A percentile compares a stretch with the other conserved stretches of the same genome.
Conservation (phyloP, 2,888 invertebrate species). For the Stomorhina lunata region DNA sequence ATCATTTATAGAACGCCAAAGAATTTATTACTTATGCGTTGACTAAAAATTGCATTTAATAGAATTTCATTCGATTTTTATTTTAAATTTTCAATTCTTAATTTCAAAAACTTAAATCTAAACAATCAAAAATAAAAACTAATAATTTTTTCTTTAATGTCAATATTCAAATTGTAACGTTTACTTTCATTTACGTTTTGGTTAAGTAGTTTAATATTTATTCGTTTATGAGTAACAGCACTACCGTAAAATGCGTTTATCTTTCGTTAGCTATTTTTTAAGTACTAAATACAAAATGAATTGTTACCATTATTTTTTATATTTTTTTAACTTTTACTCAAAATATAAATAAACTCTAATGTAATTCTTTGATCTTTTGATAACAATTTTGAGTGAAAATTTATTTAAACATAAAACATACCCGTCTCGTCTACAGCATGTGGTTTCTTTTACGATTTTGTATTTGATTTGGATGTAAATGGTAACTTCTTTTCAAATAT, state of each 20-base stretch:
- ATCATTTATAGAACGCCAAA: not conserved
- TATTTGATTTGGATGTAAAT: not conserved
- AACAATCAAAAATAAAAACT: not conserved
- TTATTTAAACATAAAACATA: too few relatives aligned
- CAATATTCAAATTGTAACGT: slow-evolving; percentile 25
- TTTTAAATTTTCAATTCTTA: not conserved
- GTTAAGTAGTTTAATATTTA: not conserved
- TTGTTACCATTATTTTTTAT: slow-evolving; percentile 67
- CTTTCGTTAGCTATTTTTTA: slow-evolving; percentile 51
- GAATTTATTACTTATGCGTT: slow-evolving; percentile 10
- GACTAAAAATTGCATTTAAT: too few relatives aligned
- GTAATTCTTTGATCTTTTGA: slow-evolving; percentile 20
- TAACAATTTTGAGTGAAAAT: slow-evolving; percentile 34
- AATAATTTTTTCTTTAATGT: not conserved
- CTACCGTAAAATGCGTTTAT: slow-evolving; percentile 41
- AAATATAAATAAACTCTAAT: slow-evolving; percentile 35
- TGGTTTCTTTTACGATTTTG: not conserved
- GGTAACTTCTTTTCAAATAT: slow-evolving; percentile 1
- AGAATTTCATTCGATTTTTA: not conserved
- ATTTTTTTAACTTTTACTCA: slow-evolving; percentile 47
- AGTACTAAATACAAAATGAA: slow-evolving; percentile 59
- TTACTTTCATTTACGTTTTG: slow-evolving; percentile 7
- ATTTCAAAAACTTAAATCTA: not conserved
- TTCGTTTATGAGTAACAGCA: not conserved
- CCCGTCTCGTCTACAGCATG: not conserved